These are phyloP conservation scores for Heterocephalus glaber DNA, from an alignment of 2,113 vertebrate species.

Conservation along the genomic window DNA sequence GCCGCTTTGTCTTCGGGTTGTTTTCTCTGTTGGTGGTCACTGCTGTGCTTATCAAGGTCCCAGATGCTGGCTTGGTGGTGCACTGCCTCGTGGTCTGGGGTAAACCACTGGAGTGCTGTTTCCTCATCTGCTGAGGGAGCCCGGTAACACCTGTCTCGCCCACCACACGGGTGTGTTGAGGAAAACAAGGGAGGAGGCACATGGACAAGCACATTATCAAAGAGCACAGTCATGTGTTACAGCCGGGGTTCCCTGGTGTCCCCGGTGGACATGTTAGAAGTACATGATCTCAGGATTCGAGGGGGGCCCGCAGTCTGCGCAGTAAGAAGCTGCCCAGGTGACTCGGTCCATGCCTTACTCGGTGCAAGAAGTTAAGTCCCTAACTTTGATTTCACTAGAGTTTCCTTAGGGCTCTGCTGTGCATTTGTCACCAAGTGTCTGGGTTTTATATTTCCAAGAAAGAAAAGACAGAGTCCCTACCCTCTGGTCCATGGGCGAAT, in stretches of 20 bases:
- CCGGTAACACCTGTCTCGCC: not conserved
- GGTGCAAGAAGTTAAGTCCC: not conserved
- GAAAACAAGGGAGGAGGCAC: not conserved
- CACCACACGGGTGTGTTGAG: not conserved
- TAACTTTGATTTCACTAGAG: too few species aligned
- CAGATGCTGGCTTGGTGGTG: not conserved
- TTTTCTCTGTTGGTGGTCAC: fast-evolving
- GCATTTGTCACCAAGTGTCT: not conserved
- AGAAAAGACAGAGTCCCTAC: not conserved
- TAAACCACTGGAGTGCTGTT: fast-evolving
- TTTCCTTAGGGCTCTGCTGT: not conserved
- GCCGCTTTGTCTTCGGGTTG: not conserved
- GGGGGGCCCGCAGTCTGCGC: fast-evolving
- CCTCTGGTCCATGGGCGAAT: not conserved
- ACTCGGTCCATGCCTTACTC: fast-evolving
- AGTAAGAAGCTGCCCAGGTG: fast-evolving
- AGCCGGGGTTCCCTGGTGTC: not conserved
- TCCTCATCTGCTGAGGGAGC: not conserved
- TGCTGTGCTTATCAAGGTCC: fast-evolving
- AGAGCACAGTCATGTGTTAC: fast-evolving
- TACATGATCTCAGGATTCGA: not conserved
- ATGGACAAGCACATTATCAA: not conserved
- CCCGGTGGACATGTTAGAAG: not conserved
- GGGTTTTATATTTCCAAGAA: not conserved
- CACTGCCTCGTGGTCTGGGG: fast-evolving